phyloP scores from a whole-genome alignment of 2,797 vertebrate species.

The Clarias platycephalus region DNA sequence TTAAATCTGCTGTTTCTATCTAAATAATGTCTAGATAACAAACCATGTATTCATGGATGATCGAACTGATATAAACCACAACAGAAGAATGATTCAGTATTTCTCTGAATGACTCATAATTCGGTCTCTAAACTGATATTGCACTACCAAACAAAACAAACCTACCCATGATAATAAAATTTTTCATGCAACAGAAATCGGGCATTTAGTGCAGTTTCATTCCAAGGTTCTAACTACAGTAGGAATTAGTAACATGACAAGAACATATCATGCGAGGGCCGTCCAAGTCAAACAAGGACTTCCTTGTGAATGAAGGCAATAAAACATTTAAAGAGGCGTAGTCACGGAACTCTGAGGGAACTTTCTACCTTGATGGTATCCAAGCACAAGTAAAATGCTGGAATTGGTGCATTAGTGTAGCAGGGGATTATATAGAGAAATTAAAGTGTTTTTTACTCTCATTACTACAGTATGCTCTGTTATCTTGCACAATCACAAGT shows the following conservation, averaged over 20 bases:
- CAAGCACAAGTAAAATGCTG: too few relatives aligned
- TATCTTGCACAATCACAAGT: too few relatives aligned
- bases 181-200: neutral
- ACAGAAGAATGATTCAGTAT: neutral
- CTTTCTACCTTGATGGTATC: too few relatives aligned
- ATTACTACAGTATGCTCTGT: too few relatives aligned
- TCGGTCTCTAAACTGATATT: neutral
- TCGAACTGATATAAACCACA: neutral
- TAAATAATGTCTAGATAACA: neutral
- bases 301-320: too few relatives aligned
- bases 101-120: neutral
- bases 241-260: neutral
- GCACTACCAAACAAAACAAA: neutral
- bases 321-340: too few relatives aligned
- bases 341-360: too few relatives aligned
- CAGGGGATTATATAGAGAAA: too few relatives aligned
- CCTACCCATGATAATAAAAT: neutral
- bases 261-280: neutral
- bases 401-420: too few relatives aligned
- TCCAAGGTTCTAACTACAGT: neutral
- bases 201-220: neutral
- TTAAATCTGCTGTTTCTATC: neutral
- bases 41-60: neutral
- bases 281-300: too few relatives aligned
- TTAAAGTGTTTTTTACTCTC: too few relatives aligned